These are phyloP conservation scores for Enoplolaimus lenunculus DNA, from an alignment of 2,888 invertebrate genomes.

Conservation along the genomic window DNA sequence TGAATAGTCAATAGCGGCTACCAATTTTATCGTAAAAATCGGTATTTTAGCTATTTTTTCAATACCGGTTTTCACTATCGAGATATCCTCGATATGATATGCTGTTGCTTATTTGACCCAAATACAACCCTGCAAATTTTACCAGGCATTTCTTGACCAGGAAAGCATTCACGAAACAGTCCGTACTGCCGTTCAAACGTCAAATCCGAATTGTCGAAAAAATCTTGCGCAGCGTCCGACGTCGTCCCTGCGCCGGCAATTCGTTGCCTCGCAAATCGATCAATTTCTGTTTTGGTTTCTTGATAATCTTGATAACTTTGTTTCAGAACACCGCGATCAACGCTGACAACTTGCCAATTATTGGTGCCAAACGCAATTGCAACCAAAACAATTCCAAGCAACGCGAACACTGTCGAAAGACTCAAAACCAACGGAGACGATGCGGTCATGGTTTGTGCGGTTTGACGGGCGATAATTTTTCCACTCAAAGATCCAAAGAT, in stretches of 20 bases:
- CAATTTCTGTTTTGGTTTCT: neutral
- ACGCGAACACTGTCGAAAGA: slow-evolving; percentile 84
- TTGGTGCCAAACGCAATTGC: slow-evolving; percentile 88
- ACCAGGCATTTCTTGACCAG: slow-evolving; percentile 62
- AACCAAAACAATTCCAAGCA: slow-evolving; percentile 78
- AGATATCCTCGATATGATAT: no score
- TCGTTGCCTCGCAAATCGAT: neutral
- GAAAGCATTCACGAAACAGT: slow-evolving; percentile 81
- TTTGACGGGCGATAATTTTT: no score
- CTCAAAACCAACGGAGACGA: slow-evolving; percentile 68
- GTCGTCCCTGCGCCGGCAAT: neutral
- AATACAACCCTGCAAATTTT: no score
- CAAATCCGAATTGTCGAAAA: slow-evolving; percentile 43
- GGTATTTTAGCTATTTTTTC: no score
- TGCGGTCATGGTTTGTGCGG: neutral
- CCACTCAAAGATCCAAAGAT: no score
- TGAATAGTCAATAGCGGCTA: no score
- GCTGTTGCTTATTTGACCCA: no score
- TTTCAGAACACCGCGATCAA: slow-evolving; percentile 55
- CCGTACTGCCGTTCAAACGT: slow-evolving; percentile 84
- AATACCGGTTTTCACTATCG: no score
- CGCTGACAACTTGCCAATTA: slow-evolving; percentile 88
- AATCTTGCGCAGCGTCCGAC: neutral
- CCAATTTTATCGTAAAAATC: no score
- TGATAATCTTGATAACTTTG: neutral